Evolutionary conservation across 2,113 vertebrate species (phyloP), one percentile per base, ranked within the genome.

Genomic region (Gymnorhina tibicen): DNA sequence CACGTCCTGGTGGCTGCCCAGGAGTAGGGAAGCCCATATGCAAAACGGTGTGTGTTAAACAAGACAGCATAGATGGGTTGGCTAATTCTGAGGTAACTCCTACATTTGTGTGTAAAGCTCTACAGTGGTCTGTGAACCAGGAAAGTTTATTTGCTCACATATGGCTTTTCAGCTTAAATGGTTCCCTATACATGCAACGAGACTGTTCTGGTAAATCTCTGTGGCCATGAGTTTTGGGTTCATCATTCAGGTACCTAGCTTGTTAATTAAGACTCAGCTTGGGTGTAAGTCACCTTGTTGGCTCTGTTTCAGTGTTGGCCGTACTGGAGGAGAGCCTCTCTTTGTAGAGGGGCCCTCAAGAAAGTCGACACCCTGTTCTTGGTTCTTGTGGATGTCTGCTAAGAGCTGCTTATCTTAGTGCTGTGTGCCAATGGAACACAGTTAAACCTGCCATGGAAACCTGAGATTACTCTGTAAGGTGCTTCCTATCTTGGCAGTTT

Each of bases 41-140:
- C 58, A 69, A 21, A 37, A 21, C 0, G 0, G 4, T 9, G 37
- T 58, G 0, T 30, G 39, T 62, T 42, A 37, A 50, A 27, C 30
- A 60, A 60, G 33, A 10, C 58, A 32, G 8, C 10, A 6, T 8
- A 42, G 74, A 50, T 7, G 44, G 9, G 4, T 30, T 75, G 37
- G 8, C 19, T 46, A 21, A 35, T 83, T 86, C 55, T 46, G 20
- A 74, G 7, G 26, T 42, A 55, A 46, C 18, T 74, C 68, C 26
- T 73, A 3, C 3, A 0, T 69, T 4, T 37, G 5, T 33, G 8
- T 33, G 12, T 32, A n/a, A 68, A 76, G 9, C 44, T 60, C 39
- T 63, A 1, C 4, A 16, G 14, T 16, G 26, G 27, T 28, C 20
- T 74, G 14, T 26, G 50, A 89, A 42, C 33, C 64, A 70, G 67